Evolutionary conservation across 2,113 vertebrate species (phyloP), one percentile per base, ranked within the genome.

Genomic region (Ammodytes marinus): DNA sequence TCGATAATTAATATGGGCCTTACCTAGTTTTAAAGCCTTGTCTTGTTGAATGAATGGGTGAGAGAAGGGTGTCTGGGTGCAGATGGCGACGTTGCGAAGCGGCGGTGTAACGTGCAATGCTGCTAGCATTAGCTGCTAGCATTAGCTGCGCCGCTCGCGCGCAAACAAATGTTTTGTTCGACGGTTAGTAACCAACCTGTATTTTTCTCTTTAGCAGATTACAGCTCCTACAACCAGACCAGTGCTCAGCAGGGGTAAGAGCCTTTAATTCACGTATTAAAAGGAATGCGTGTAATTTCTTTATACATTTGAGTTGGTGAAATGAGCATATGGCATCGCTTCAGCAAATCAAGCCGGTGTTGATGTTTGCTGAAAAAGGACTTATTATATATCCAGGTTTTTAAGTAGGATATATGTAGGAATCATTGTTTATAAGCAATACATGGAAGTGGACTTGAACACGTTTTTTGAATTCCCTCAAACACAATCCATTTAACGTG

Each of bases 241-340:
- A 95, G 95, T 86, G 96, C 97, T 74, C 98, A 99, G 91, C 98
- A 97, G 90, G 97, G 97, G 98, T 99, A 93, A 97, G 97, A 40
- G 1, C 53, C 8, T 65, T 13, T 0, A 2, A 4, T 53, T 14
- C 10, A 6, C 1, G 42, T 19, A 3, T 1, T 45, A 19, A 54
- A 3, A 0, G 2, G 12, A 69, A 12, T 52, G 0, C 35, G 45
- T 11, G 2, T 4, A 10, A 37, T 57, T 1, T 8, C 5, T 19
- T 8, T 42, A 2, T 43, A 0, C 46, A 3, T 19, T 0, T 47
- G 5, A 39, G 3, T 53, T 53, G 17, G 0, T 13, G 6, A 0
- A 27, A 45, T 6, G 19, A 14, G 27, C 8, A 8, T 1, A 47
- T n/a, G 2, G 6, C 14, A 6, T 42, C 8, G 10, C 3, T 7